A percentile compares a stretch with the other conserved stretches of the same genome.
These are phyloP conservation scores for Centropus bengalensis DNA, from an alignment of 2,113 vertebrate species.

Conservation along the genomic window DNA sequence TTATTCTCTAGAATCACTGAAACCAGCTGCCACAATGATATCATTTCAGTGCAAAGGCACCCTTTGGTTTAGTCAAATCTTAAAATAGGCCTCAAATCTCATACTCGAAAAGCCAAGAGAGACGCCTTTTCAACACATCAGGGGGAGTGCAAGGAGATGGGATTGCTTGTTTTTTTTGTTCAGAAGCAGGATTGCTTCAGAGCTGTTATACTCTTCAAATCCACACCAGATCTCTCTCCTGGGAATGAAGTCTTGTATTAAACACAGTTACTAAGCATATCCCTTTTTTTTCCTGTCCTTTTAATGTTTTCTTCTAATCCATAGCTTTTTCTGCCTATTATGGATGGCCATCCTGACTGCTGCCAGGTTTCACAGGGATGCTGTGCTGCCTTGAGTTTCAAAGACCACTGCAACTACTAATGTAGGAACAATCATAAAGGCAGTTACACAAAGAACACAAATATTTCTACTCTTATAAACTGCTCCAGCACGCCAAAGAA, in stretches of 20 bases:
- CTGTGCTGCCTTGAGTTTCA: not conserved
- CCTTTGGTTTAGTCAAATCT: not conserved
- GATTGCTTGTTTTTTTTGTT: not conserved
- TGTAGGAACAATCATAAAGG: not conserved
- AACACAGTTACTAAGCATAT: not conserved
- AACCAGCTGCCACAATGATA: not conserved
- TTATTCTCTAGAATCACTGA: not conserved
- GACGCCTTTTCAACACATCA: not conserved
- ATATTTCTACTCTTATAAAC: not conserved
- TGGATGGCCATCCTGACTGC: not conserved
- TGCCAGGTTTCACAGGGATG: not conserved
- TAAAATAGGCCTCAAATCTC: not conserved
- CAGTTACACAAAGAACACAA: not conserved
- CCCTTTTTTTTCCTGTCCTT: accelerated
- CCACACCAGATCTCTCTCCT: not conserved
- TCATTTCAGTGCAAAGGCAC: not conserved
- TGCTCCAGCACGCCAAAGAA: not conserved
- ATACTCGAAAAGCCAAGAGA: not conserved
- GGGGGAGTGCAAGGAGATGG: not conserved
- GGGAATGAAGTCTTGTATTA: not conserved
- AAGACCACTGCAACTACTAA: not conserved
- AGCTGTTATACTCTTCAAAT: not conserved
- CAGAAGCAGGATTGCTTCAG: not conserved
- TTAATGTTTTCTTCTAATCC: not conserved
- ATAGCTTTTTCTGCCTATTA: not conserved